phyloP scores from a whole-genome alignment of 2,888 invertebrate species.

The Dicyrtomina minuta region DNA sequence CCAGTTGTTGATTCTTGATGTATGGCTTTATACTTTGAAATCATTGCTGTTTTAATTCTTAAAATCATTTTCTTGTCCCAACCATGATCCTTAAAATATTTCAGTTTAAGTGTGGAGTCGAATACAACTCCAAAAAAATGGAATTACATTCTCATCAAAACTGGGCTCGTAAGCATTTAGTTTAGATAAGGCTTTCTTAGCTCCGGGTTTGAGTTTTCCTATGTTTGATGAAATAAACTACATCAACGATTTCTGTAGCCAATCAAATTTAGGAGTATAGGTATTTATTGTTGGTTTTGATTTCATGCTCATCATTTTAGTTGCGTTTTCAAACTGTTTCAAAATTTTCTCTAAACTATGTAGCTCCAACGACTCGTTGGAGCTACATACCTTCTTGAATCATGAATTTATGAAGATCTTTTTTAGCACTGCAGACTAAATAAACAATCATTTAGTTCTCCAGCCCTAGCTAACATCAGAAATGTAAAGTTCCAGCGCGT shows the following conservation, averaged over 20 bases:
- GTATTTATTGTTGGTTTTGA: background rate
- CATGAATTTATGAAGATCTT: background rate
- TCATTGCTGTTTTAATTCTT: too few relatives aligned
- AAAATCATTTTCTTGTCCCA: background rate
- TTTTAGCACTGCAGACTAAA: background rate
- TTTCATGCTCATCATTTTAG: background rate
- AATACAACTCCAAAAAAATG: background rate
- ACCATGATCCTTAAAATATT: background rate
- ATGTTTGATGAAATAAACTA: background rate
- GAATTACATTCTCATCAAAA: background rate
- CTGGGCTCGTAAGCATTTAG: background rate
- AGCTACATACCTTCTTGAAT: background rate
- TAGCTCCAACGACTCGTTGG: background rate
- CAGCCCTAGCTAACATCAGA: constrained; percentile 7
- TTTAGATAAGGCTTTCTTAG: background rate
- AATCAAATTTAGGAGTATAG: background rate
- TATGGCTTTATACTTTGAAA: too few relatives aligned
- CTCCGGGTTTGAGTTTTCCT: background rate
- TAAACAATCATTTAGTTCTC: background rate
- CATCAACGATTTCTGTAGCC: background rate
- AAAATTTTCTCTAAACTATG: background rate
- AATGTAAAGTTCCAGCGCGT: constrained; percentile 5
- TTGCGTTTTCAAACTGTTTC: background rate
- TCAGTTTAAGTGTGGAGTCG: background rate
- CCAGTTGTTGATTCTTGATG: too few relatives aligned